Conservation (phyloP, 1,140 invertebrate species). For the Platyscapa corneri region DNA sequence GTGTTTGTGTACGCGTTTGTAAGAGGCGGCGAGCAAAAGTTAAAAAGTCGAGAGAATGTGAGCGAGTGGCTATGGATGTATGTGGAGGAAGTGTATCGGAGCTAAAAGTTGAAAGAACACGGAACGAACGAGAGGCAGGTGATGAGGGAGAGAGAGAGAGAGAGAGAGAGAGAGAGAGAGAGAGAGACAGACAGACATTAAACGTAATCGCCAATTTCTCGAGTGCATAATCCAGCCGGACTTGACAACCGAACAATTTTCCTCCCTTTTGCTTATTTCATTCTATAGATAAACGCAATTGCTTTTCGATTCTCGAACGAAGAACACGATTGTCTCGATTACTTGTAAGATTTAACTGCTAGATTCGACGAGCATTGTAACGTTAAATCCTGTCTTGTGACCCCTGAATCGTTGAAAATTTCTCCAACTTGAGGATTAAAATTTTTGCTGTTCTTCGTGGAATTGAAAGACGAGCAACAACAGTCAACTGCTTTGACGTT, state of each 20-base stretch:
- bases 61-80: constrained; percentile 23
- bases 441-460: neutral
- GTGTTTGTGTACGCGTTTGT: constrained; percentile 68
- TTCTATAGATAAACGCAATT: neutral
- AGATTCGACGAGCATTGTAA: too few species aligned
- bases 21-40: constrained; percentile 56
- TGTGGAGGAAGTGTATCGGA: constrained; percentile 31
- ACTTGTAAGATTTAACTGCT: constrained; percentile 3
- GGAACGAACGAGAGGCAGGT: constrained; percentile 27
- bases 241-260: neutral
- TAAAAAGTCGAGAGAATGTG: constrained; percentile 37
- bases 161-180: constrained; percentile 33
- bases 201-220: constrained; percentile 11
- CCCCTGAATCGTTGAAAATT: neutral
- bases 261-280: constrained; percentile 2
- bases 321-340: neutral
- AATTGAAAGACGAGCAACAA: neutral
- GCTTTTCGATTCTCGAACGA: neutral
- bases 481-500: neutral
- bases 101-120: constrained; percentile 40
- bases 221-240: constrained; percentile 15
- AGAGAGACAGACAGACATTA: too few species aligned
- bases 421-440: neutral
- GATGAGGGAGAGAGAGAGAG: constrained; percentile 29
- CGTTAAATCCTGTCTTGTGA: too few species aligned